Base-by-base conservation (phyloP, 2,888 invertebrate species). In the Stomorhina lunata region DNA sequence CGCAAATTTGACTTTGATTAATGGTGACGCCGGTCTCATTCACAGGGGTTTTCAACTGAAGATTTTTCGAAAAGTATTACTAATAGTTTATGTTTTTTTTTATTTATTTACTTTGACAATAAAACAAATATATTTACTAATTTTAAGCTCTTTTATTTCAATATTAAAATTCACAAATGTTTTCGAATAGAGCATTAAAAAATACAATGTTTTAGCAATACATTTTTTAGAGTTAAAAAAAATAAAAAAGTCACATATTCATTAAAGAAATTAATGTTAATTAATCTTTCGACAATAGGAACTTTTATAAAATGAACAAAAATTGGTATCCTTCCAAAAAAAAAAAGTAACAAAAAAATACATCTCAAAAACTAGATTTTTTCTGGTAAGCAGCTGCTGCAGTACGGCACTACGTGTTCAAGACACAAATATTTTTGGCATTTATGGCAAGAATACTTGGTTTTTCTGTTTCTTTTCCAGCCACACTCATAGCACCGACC, bases 351-450 rank as follows among this genome's bases (percentile, higher is more conserved):
- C n/a, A n/a, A 32, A 57, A 57, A 57, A 32, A 57, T 57, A 32
- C 57, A 57, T 57, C 53, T 22, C 65, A 65, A 65, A 65, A 29
- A 65, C 34, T 50, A 65, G 50, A 66, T 66, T 34, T 66, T 34
- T 66, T 66, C 25, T 12, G 66, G 66, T 48, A 50, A 50, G 50
- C 45, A 65, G 17, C 17, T 48, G 48, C 65, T 65, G 65, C 65
- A 65, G 48, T 20, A 65, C 45, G 65, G 66, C 48, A 69, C 53
- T 37, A 43, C 55, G 43, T 55, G 40, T 40, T 69, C 37, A 37
- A 69, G 43, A 55, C 55, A 69, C 37, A 69, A 48, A 66, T 66
- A 66, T 66, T 69, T 15, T 69, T 69, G 53, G 27, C 53, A 68
- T 53, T 68, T 37, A 37, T 50, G 32, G 22, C 48, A 66, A 45